A percentile compares a stretch with the other conserved stretches of the same genome.
These are phyloP conservation scores for Pomatorhinus ruficollis DNA, from an alignment of 2,113 vertebrate species.

Conservation along the genomic window DNA sequence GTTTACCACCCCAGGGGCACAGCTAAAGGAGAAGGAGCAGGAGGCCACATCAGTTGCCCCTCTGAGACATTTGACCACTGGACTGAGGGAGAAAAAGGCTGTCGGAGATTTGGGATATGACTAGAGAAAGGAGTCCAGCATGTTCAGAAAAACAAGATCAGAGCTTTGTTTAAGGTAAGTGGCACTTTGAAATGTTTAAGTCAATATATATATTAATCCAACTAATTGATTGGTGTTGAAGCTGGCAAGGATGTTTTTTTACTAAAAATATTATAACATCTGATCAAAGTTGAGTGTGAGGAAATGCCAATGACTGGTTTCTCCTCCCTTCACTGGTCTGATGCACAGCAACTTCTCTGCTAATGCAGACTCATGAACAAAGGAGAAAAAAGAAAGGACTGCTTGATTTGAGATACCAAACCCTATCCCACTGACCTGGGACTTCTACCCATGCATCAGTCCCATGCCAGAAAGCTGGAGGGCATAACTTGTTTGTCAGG, in stretches of 20 bases:
- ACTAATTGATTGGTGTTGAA: not conserved
- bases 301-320: not conserved
- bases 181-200: not conserved
- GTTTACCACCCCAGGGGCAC: not conserved
- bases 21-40: not conserved
- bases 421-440: not conserved
- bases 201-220: not conserved
- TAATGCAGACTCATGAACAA: not conserved
- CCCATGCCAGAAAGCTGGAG: not conserved
- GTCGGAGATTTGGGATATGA: not conserved
- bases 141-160: not conserved
- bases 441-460: not conserved
- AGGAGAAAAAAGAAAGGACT: not conserved
- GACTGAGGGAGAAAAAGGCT: not conserved
- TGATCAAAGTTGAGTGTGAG: not conserved
- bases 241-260: not conserved
- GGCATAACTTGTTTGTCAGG: not conserved
- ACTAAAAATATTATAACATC: not conserved
- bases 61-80: not conserved
- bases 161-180: not conserved
- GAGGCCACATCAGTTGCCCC: not conserved
- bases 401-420: not conserved
- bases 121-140: not conserved
- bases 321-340: not conserved
- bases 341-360: not conserved